Conservation (phyloP, 1,140 invertebrate genomes). For the Pectinophora gossypiella region DNA sequence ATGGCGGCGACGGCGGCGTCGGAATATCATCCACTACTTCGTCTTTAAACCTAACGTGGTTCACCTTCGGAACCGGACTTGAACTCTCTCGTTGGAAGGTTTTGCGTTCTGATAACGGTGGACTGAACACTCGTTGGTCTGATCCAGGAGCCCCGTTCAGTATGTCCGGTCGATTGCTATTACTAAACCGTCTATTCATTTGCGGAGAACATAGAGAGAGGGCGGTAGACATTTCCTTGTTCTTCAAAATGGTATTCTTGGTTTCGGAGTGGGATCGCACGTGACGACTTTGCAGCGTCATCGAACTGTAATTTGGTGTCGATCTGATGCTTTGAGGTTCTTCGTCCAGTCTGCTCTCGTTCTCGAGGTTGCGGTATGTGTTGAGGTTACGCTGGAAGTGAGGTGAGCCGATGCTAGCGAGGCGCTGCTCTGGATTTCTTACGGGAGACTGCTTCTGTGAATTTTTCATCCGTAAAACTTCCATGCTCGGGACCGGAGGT, state of each 20-base stretch:
- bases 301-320: constrained; percentile 69
- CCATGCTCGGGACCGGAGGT: constrained; percentile 81
- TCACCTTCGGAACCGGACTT: constrained; percentile 50
- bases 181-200: constrained; percentile 70
- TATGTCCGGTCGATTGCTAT: constrained; percentile 55
- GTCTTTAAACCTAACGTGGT: constrained; percentile 71
- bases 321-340: constrained; percentile 45
- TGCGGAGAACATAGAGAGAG: constrained; percentile 72
- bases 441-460: constrained; percentile 58
- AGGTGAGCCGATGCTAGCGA: constrained; percentile 77
- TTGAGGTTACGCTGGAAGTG: constrained; percentile 76
- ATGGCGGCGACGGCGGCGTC: constrained; percentile 65
- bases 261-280: constrained; percentile 70
- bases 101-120: constrained; percentile 45
- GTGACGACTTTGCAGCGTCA: constrained; percentile 62
- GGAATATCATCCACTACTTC: constrained; percentile 65
- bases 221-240: constrained; percentile 66
- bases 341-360: constrained; percentile 51
- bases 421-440: constrained; percentile 58
- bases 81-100: constrained; percentile 44
- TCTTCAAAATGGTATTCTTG: constrained; percentile 68
- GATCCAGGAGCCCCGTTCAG: constrained; percentile 53
- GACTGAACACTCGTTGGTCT: constrained; percentile 46
- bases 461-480: constrained; percentile 72
- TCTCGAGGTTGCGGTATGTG: constrained; percentile 73